Percentiles rank a stretch among this genome's conserved stretches.
Evolutionary conservation across 2,888 invertebrate species (phyloP).

Genomic region (Xestia rhomboidea): DNA sequence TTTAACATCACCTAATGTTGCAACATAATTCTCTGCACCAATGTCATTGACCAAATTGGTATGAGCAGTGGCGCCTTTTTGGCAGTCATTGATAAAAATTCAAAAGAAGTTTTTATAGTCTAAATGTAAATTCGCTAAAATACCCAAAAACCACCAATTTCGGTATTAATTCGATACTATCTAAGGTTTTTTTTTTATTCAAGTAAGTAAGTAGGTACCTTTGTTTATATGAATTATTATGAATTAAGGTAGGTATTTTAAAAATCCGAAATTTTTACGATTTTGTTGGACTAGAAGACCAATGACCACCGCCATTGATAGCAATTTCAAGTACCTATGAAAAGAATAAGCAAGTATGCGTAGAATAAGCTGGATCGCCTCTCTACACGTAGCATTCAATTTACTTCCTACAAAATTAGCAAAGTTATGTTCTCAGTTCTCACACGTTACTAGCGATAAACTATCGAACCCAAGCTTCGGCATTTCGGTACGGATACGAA

Average conservation of each 20-base stretch:
- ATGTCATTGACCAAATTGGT: constrained; percentile 29
- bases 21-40: constrained; percentile 5
- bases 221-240: too few relatives aligned
- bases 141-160: background rate
- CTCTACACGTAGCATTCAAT: background rate
- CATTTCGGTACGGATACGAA: constrained; percentile 29
- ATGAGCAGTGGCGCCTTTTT: constrained; percentile 5
- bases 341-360: too few relatives aligned
- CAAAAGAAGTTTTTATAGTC: background rate
- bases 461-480: constrained; percentile 12
- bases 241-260: background rate
- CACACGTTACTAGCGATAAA: constrained; percentile 1
- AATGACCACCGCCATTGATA: background rate
- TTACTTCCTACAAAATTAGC: background rate
- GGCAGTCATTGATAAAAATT: background rate
- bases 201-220: too few relatives aligned
- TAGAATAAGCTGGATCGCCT: background rate
- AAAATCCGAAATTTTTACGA: background rate
- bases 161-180: background rate
- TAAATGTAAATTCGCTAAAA: background rate
- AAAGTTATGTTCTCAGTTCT: background rate
- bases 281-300: background rate
- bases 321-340: too few relatives aligned
- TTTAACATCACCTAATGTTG: background rate
- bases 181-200: background rate